Conservation (phyloP, 2,113 vertebrate species). For the Nannospalax galili region DNA sequence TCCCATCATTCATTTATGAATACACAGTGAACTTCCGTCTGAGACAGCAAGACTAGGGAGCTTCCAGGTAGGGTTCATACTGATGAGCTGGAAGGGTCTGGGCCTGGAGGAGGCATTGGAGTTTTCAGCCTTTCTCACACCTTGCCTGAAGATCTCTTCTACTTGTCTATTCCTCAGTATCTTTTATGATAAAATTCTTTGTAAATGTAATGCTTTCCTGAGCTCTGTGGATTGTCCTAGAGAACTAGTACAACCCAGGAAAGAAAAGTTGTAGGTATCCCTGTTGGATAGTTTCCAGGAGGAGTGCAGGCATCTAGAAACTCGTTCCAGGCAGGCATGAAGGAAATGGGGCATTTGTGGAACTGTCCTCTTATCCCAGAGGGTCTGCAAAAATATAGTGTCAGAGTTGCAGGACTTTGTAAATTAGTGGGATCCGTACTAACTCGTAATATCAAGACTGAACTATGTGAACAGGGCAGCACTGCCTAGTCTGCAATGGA, state of each 20-base stretch:
- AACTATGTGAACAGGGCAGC: not conserved
- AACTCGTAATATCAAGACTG: not conserved
- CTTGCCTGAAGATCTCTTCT: not conserved
- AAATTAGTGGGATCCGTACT: not conserved
- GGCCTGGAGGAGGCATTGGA: not conserved
- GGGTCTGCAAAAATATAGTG: not conserved
- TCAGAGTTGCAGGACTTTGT: not conserved
- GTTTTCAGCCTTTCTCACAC: rapidly evolving
- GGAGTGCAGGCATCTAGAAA: not conserved
- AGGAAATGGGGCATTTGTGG: too few relatives aligned
- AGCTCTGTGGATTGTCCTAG: not conserved
- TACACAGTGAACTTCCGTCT: not conserved
- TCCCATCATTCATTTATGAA: not conserved
- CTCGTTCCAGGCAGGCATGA: not conserved
- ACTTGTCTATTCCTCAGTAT: not conserved
- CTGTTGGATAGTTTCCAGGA: too few relatives aligned
- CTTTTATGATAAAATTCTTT: not conserved
- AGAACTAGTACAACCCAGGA: not conserved
- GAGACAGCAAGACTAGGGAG: not conserved
- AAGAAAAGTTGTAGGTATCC: not conserved
- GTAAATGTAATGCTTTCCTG: not conserved
- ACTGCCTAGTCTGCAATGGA: not conserved
- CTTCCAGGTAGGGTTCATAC: too few relatives aligned
- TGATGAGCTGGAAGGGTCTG: not conserved
- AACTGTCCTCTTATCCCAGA: not conserved